These are phyloP conservation scores for Nyctalus aviator DNA, from an alignment of 2,797 vertebrate genomes.

Conservation along the genomic window DNA sequence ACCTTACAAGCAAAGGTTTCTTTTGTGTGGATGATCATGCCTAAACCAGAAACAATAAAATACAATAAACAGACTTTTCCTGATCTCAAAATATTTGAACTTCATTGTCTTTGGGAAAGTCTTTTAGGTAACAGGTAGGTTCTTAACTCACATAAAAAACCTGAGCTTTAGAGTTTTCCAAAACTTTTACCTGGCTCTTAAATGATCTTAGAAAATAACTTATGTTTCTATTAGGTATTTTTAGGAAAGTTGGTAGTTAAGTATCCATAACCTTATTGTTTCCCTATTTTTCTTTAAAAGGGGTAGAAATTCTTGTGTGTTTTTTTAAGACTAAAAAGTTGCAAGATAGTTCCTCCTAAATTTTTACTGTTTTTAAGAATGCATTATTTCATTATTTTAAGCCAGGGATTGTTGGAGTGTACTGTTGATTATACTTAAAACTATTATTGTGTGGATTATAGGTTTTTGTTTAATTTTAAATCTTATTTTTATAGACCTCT, in stretches of 20 bases:
- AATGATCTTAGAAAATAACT: constrained; percentile 57
- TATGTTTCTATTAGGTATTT: constrained; percentile 78
- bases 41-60: background rate
- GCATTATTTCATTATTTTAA: background rate
- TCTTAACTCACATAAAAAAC: constrained; percentile 73
- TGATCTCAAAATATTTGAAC: constrained; percentile 64
- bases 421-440: constrained; percentile 24
- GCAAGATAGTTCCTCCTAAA: background rate
- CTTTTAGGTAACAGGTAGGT: constrained; percentile 67
- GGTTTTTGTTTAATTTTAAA: background rate
- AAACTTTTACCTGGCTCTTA: constrained; percentile 68
- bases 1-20: constrained; percentile 56
- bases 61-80: constrained; percentile 50
- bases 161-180: constrained; percentile 69
- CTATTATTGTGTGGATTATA: background rate
- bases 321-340: constrained; percentile 51
- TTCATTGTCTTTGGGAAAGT: constrained; percentile 60
- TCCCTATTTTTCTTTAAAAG: constrained; percentile 47
- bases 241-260: constrained; percentile 63
- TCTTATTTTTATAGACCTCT: background rate
- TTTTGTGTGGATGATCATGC: too few species aligned
- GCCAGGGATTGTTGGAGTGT: background rate
- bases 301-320: background rate
- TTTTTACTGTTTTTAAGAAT: background rate
- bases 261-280: constrained; percentile 36